A percentile compares a stretch with the other conserved stretches of the same genome.
These are phyloP conservation scores for Accipiter cooperii DNA, from an alignment of 2,113 vertebrate genomes.

Conservation along the genomic window DNA sequence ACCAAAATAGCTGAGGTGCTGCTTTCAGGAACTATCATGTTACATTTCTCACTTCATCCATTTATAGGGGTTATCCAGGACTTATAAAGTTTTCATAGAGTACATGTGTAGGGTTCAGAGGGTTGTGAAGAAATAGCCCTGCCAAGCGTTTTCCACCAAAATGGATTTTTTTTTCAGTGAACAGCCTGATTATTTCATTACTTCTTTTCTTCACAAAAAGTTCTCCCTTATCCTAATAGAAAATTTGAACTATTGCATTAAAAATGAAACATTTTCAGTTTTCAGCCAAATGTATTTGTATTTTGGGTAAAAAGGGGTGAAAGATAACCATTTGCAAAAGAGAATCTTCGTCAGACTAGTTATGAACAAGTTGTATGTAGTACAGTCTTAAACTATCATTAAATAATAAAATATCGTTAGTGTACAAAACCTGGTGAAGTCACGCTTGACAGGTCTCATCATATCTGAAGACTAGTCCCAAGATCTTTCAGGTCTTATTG, in stretches of 20 bases:
- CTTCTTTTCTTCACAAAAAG: not conserved
- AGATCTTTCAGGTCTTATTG: conserved; percentile 11
- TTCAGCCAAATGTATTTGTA: not conserved
- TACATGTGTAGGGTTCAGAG: not conserved
- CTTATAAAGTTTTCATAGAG: not conserved
- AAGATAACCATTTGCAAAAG: not conserved
- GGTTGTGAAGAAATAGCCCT: not conserved
- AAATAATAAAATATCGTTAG: not conserved
- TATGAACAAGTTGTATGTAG: not conserved
- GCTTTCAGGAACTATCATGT: not conserved
- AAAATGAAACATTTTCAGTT: not conserved
- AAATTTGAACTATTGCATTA: not conserved
- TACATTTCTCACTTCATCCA: not conserved
- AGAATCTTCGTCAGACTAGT: not conserved
- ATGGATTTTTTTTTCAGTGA: not conserved
- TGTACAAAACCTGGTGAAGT: not conserved
- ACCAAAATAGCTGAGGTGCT: not conserved
- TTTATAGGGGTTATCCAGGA: not conserved
- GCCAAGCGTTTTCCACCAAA: not conserved
- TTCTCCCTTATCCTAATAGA: not conserved
- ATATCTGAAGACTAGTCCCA: not conserved
- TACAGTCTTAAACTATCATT: not conserved
- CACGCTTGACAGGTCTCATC: not conserved
- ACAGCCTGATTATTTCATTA: not conserved
- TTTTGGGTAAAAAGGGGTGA: not conserved